These are phyloP conservation scores for Strongylocentrotus purpuratus DNA, from an alignment of 35 echinoderm and acorn worm species.

Conservation along the genomic window DNA sequence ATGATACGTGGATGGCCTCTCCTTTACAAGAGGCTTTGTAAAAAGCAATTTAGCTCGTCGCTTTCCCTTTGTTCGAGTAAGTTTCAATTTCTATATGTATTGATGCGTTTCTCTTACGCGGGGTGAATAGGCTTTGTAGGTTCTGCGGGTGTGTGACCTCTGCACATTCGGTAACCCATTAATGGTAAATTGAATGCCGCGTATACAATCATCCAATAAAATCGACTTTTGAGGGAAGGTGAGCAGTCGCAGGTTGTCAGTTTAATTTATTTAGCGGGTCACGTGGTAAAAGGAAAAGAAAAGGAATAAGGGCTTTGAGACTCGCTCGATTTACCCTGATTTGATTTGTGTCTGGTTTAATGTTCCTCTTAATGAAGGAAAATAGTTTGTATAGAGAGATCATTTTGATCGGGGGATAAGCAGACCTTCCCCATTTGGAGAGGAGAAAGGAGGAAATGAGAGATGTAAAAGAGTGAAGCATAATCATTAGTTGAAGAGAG, in stretches of 20 bases:
- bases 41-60: constrained; percentile 32
- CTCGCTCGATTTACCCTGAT: not conserved
- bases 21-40: constrained; percentile 33
- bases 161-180: not conserved
- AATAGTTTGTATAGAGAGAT: constrained; percentile 4
- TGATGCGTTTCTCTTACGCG: constrained; percentile 10
- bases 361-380: not conserved
- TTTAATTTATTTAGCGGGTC: not conserved
- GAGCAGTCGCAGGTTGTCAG: not conserved
- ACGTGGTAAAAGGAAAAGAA: not conserved
- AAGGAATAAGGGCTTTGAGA: not conserved
- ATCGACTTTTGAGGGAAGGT: not conserved
- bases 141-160: constrained; percentile 29
- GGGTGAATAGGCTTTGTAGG: not conserved
- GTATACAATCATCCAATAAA: constrained; percentile 13
- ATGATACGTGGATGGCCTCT: not conserved
- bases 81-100: constrained; percentile 45
- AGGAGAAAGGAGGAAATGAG: not conserved
- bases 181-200: constrained; percentile 1
- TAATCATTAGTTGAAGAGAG: not conserved
- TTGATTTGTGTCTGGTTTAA: not conserved
- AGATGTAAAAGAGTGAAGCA: not conserved
- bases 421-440: not conserved
- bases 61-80: constrained; percentile 36
- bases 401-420: not conserved